These are phyloP conservation scores for Papilio helenus DNA, from an alignment of 1,140 invertebrate species.

Conservation along the genomic window DNA sequence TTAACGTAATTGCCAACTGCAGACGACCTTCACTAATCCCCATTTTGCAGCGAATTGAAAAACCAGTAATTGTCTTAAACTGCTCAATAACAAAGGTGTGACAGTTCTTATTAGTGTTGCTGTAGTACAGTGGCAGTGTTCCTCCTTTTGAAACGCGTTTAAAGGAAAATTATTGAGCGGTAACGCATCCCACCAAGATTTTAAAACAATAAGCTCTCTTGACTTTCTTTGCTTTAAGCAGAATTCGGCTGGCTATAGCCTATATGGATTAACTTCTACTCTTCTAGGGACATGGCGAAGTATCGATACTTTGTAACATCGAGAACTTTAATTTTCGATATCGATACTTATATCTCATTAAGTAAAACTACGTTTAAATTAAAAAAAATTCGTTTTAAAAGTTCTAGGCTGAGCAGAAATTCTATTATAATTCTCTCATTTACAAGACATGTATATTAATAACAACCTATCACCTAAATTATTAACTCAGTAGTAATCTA, in stretches of 20 bases:
- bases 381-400: too few species aligned
- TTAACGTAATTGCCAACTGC: slow-evolving; percentile 55
- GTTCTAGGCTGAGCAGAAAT: too few species aligned
- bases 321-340: background rate
- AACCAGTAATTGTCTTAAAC: slow-evolving; percentile 4
- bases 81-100: slow-evolving; percentile 18
- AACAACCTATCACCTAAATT: too few species aligned
- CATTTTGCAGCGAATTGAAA: slow-evolving; percentile 61
- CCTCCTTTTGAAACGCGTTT: slow-evolving; percentile 39
- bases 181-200: background rate
- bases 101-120: slow-evolving; percentile 17
- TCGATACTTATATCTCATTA: background rate
- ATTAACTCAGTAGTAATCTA: too few species aligned
- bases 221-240: background rate
- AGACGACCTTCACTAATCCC: slow-evolving; percentile 70
- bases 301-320: slow-evolving; percentile 2
- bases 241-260: background rate
- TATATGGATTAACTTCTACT: background rate
- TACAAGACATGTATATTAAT: too few species aligned
- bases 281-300: background rate
- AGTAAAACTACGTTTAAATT: too few species aligned
- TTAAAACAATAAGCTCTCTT: background rate
- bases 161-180: background rate
- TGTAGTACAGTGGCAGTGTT: background rate
- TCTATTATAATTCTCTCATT: too few species aligned